A percentile compares a stretch with the other conserved stretches of the same genome.
These are phyloP conservation scores for Alosa sapidissima DNA, from an alignment of 2,797 vertebrate species.

Conservation along the genomic window DNA sequence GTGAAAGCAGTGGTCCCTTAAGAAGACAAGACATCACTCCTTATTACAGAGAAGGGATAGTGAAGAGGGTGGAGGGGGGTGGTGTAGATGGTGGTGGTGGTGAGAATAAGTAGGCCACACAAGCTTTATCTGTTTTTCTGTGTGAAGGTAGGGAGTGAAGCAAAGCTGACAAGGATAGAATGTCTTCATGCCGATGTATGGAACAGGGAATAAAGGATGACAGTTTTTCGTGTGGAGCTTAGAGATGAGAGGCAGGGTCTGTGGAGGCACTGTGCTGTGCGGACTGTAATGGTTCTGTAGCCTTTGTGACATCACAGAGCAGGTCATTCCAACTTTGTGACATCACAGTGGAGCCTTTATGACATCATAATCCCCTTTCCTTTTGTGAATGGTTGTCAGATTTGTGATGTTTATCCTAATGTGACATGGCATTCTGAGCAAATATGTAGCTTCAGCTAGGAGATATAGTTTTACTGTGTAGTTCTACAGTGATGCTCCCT, in stretches of 20 bases:
- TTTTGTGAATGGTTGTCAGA: not conserved
- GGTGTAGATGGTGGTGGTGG: not conserved
- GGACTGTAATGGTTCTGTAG: not conserved
- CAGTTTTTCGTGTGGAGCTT: constrained; percentile 57
- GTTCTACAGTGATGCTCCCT: not conserved
- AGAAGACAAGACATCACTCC: constrained; percentile 70
- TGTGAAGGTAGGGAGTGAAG: constrained; percentile 55
- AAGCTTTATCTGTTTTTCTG: constrained; percentile 64
- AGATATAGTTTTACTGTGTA: not conserved
- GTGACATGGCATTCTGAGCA: not conserved
- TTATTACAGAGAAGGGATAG: constrained; percentile 65
- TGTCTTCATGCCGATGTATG: constrained; percentile 57
- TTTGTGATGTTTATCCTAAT: not conserved
- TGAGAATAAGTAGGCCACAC: constrained; percentile 62
- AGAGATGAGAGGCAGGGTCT: constrained; percentile 4
- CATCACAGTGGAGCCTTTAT: not conserved
- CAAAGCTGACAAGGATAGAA: constrained; percentile 55
- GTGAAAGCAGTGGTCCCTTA: constrained; percentile 60
- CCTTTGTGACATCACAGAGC: not conserved
- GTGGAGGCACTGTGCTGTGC: not conserved
- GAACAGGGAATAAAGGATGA: constrained; percentile 57
- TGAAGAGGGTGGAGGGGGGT: constrained; percentile 38
- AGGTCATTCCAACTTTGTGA: not conserved
- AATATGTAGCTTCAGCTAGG: not conserved
- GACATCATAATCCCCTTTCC: not conserved